Base-by-base conservation (phyloP, 2,797 vertebrate species). In the Garrulus glandarius region DNA sequence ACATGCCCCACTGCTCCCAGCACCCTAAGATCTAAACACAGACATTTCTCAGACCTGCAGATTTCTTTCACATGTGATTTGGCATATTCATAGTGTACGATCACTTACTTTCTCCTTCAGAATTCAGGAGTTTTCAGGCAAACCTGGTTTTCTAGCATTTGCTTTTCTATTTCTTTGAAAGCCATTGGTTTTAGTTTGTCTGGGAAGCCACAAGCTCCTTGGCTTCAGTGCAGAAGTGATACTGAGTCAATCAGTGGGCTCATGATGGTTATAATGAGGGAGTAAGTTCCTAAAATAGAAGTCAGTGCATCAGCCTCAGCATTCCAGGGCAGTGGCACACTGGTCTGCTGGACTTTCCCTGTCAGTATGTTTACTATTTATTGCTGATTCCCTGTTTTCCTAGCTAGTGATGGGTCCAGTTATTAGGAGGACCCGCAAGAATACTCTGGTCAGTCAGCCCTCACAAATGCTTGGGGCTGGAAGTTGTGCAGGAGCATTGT, bases 161-260 rank as follows among this genome's bases (percentile, higher is more conserved):
- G 71, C 27, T 90, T 60, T 93, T 87, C 67, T 72, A 9, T 83
- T 92, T 80, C 37, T 46, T 74, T 68, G 46, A 55, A 69, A 94
- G 68, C 17, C 29, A 7, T 23, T 78, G 59, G 11, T 55, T 85
- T 78, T 56, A 52, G 27, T 85, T 91, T 57, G 79, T 90, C 63
- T 64, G 77, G 63, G 91, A 89, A 87, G 72, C 89, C 80, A 61
- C 65, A 80, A 53, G 82, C 85, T 94, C 70, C 85, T 87, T 90
- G 39, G 41, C 77, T 88, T 61, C 67, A 63, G 87, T 81, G 68
- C 85, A 87, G 65, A 50, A 92, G 37, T 69, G 76, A 64, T 30
- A 30, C 15, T 79, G 70, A 84, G 75, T 91, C 74, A 86, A 5
- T 82, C 84, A 67, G 4, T 43, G 56, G 55, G 63, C 56, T 67